phyloP scores from a whole-genome alignment of 2,797 vertebrate genomes.

The Mormyrops attenuatus region DNA sequence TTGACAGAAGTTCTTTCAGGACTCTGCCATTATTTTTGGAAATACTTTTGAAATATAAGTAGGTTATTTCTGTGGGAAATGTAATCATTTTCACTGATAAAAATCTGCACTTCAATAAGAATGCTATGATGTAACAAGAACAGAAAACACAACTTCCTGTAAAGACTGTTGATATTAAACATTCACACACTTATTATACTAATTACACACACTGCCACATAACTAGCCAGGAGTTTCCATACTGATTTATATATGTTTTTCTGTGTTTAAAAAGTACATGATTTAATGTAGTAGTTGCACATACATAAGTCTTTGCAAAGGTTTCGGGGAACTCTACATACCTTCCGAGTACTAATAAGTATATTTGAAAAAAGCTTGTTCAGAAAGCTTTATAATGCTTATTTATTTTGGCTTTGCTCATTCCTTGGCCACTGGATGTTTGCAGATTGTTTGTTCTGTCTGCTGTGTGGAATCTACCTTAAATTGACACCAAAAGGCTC shows the following conservation, averaged over 20 bases:
- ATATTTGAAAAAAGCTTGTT: not conserved
- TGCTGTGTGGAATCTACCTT: not conserved
- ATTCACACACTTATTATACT: not conserved
- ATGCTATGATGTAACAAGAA: not conserved
- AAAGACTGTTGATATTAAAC: not conserved
- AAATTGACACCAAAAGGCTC: not conserved
- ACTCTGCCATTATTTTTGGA: not conserved
- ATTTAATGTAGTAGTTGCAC: not conserved
- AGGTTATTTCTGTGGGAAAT: not conserved
- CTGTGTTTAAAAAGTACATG: not conserved
- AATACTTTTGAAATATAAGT: not conserved
- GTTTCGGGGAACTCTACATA: not conserved
- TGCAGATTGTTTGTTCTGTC: constrained; percentile 7
- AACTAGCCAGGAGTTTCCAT: not conserved
- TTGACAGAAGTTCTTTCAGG: not conserved
- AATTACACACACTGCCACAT: not conserved
- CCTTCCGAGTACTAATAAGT: not conserved
- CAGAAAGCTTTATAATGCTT: not conserved
- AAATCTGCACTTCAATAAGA: not conserved
- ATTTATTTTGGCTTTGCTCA: constrained; percentile 9
- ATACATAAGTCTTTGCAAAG: not conserved
- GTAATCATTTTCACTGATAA: not conserved
- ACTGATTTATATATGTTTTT: not conserved
- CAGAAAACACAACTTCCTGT: not conserved
- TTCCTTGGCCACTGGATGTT: not conserved